Evolutionary conservation across 1,140 invertebrate genomes (phyloP).

Genomic region (Aphelinus certus): DNA sequence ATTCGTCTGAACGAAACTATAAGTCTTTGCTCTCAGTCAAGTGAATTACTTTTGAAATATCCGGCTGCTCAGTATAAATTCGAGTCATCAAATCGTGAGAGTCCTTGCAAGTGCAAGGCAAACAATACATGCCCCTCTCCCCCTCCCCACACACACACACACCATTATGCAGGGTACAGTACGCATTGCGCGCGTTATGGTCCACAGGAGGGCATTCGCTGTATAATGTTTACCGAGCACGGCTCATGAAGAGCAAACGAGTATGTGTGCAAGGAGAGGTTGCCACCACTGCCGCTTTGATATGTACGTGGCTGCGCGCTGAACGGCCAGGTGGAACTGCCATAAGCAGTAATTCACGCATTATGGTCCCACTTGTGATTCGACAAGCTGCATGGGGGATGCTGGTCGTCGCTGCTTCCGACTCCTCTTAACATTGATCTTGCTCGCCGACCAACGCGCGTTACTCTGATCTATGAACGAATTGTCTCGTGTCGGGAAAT

Average conservation of each 20-base stretch:
- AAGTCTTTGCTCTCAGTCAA: too few species aligned
- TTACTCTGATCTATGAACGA: too few species aligned
- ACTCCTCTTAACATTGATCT: conserved; percentile 46
- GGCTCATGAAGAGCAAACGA: conserved; percentile 6
- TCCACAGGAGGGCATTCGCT: conserved; percentile 2
- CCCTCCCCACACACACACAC: too few species aligned
- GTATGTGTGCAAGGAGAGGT: background rate
- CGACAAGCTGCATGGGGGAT: conserved; percentile 44
- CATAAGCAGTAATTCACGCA: conserved; percentile 48
- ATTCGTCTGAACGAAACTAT: too few species aligned
- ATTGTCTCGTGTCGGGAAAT: too few species aligned
- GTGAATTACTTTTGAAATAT: too few species aligned
- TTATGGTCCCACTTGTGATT: conserved; percentile 46
- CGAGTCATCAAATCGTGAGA: too few species aligned
- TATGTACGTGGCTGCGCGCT: too few species aligned
- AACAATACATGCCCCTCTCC: conserved; percentile 2
- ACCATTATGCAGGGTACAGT: conserved; percentile 14
- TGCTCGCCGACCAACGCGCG: conserved; percentile 15
- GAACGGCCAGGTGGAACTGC: conserved; percentile 16
- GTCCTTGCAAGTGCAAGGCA: background rate
- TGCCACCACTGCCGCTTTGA: too few species aligned
- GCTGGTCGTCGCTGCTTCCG: background rate
- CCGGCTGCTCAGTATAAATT: too few species aligned
- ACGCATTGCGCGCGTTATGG: conserved; percentile 4
- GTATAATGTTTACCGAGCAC: conserved; percentile 6